phyloP scores from a whole-genome alignment of 2,113 vertebrate genomes.

The Kryptolebias marmoratus region DNA sequence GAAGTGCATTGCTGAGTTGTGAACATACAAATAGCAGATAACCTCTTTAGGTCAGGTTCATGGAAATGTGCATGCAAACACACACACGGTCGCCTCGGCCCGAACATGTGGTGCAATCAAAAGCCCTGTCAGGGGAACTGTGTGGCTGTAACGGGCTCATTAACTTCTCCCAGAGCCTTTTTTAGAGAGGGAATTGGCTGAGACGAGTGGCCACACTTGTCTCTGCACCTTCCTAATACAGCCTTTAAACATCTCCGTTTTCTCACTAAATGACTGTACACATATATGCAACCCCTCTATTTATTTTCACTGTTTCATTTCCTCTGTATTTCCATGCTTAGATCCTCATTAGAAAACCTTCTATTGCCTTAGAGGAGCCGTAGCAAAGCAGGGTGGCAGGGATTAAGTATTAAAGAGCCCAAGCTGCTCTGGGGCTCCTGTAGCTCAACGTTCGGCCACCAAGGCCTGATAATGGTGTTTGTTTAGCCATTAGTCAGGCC shows the following conservation, averaged over 20 bases:
- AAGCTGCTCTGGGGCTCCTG: conserved; percentile 69
- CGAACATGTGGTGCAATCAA: conserved; percentile 68
- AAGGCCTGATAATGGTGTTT: conserved; percentile 79
- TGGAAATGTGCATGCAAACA: conserved; percentile 17
- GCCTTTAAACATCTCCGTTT: conserved; percentile 27
- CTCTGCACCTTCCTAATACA: conserved; percentile 28
- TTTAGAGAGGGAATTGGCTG: conserved; percentile 53
- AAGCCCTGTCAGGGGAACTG: conserved; percentile 53
- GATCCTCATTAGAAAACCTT: conserved; percentile 65
- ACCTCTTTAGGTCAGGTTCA: conserved; percentile 58
- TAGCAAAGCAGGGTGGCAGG: conserved; percentile 53
- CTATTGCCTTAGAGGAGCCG: conserved; percentile 32
- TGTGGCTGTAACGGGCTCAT: conserved; percentile 63
- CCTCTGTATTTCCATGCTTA: conserved; percentile 42
- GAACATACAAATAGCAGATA: conserved; percentile 57
- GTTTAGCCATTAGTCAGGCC: conserved; percentile 81
- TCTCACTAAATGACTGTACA: conserved; percentile 38
- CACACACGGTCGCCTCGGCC: conserved; percentile 35
- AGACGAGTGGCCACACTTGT: conserved; percentile 42
- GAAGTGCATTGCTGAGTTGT: conserved; percentile 48
- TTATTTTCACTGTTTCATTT: conserved; percentile 26
- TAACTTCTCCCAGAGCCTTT: conserved; percentile 63
- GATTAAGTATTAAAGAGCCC: conserved; percentile 74
- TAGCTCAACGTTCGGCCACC: conserved; percentile 64
- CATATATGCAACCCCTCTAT: conserved; percentile 6